These are phyloP conservation scores for Calcarius ornatus DNA, from an alignment of 2,113 vertebrate species.

Conservation along the genomic window DNA sequence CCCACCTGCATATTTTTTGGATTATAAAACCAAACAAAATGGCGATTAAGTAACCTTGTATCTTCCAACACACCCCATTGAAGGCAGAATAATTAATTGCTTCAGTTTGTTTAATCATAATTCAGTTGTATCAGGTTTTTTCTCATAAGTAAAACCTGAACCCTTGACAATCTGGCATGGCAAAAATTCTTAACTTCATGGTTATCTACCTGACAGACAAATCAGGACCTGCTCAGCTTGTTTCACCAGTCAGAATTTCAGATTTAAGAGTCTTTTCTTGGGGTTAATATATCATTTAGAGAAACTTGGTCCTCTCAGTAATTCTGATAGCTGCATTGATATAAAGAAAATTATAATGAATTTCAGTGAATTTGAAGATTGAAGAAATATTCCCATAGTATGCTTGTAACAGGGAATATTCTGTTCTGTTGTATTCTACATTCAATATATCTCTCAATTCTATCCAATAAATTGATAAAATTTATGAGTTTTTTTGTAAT, in stretches of 20 bases:
- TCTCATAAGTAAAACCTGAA: not conserved
- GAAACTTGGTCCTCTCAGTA: not conserved
- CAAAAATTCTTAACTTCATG: not conserved
- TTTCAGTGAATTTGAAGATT: not conserved
- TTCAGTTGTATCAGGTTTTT: not conserved
- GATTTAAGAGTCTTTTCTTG: not conserved
- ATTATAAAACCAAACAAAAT: not conserved
- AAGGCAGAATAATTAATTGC: not conserved
- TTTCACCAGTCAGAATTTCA: not conserved
- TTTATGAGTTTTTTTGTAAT: not conserved
- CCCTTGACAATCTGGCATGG: not conserved
- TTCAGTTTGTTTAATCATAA: not conserved
- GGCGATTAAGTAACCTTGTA: not conserved
- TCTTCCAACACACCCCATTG: not conserved
- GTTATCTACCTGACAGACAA: not conserved
- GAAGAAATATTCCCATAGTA: not conserved
- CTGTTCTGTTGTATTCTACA: not conserved
- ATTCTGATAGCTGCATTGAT: not conserved
- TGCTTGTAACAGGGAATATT: not conserved
- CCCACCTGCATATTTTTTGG: not conserved
- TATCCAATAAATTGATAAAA: conserved; percentile 1
- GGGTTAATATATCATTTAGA: not conserved
- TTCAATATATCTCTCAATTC: conserved; percentile 8
- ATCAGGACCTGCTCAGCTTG: not conserved
- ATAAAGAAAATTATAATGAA: not conserved